Conservation (phyloP, 2,888 invertebrate species). For the Neuroscelio doddi region DNA sequence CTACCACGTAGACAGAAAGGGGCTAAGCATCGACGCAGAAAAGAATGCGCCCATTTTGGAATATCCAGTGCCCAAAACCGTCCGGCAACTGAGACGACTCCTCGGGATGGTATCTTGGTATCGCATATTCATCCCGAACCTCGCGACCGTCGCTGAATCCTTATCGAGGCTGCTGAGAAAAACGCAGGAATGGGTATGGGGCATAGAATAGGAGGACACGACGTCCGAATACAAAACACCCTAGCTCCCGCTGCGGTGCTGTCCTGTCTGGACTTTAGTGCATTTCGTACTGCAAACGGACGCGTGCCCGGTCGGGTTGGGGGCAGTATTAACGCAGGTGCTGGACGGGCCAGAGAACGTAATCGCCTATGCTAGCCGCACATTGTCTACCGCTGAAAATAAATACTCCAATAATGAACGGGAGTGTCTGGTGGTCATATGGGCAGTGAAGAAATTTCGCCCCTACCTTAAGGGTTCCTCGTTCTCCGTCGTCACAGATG, state of each 20-base stretch:
- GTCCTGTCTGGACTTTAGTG: conserved; percentile 47
- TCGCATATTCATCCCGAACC: conserved; percentile 51
- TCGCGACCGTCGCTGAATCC: conserved; percentile 40
- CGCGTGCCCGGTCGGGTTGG: conserved; percentile 31
- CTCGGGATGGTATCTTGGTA: conserved; percentile 60
- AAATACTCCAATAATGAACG: conserved; percentile 40
- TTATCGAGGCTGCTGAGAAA: conserved; percentile 38
- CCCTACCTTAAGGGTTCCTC: conserved; percentile 25
- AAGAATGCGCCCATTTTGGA: conserved; percentile 31
- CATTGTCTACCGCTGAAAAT: conserved; percentile 19
- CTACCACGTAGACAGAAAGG: conserved; percentile 51
- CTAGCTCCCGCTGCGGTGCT: conserved; percentile 39
- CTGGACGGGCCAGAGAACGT: conserved; percentile 30
- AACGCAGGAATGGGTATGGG: conserved; percentile 20
- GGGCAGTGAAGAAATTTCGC: conserved; percentile 26
- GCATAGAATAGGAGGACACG: conserved; percentile 5
- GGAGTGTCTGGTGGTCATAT: conserved; percentile 43
- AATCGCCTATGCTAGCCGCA: conserved; percentile 41
- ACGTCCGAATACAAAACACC: conserved; percentile 24
- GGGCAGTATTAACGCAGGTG: conserved; percentile 44
- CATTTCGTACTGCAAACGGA: conserved; percentile 40
- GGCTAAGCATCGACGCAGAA: conserved; percentile 45
- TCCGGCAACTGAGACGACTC: conserved; percentile 51
- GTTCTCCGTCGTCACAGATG: conserved; percentile 50
- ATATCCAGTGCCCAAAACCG: conserved; percentile 46